Evolutionary conservation across 2,888 invertebrate genomes (phyloP), one percentile per base, ranked within the genome.

Genomic region (Drosophila pegasa): DNA sequence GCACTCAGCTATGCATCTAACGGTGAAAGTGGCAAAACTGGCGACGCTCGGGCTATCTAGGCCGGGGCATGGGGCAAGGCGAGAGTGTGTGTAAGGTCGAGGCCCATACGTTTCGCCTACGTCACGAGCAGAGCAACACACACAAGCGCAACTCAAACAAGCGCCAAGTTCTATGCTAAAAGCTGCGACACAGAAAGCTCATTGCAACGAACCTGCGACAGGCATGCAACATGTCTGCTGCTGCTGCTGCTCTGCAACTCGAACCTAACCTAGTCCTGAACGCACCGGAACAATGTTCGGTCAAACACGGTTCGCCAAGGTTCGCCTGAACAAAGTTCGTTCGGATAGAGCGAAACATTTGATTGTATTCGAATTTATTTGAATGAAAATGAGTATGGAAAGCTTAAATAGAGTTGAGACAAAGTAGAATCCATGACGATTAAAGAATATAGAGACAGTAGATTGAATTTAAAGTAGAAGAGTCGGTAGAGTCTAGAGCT

Each of bases 141-240:
- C 16, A 37, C 43, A n/a, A 37, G 31, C 57, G 16, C 52, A 10
- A 3, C 52, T 31, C 64, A 31, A 65, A 54, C 63, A 20, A 51
- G 66, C 67, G 45, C 27, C 57, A 63, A 25, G 59, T 68, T 68
- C 18, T 33, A 41, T 51, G 40, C 33, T 16, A 37, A 75, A 74
- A 76, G 71, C 71, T 64, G 35, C 2, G 0, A 3, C 0, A 4
- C 2, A 7, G 33, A 71, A 61, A 71, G 66, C 73, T 77, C 73
- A 68, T 25, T 77, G 68, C 78, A 75, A 68, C 74, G 69, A 77
- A 75, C 73, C 50, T 60, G 35, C 54, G 43, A 16, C 52, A 25
- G 27, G 29, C 55, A 14, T 29, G 37, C 63, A 75, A 72, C 75
- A 61, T 62, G 64, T 58, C n/a, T 9, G 51, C 7, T 22, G 48